Evolutionary conservation across 1,140 invertebrate species (phyloP), one percentile per base, ranked within the genome.

Genomic region (Teleopsis dalmanni): DNA sequence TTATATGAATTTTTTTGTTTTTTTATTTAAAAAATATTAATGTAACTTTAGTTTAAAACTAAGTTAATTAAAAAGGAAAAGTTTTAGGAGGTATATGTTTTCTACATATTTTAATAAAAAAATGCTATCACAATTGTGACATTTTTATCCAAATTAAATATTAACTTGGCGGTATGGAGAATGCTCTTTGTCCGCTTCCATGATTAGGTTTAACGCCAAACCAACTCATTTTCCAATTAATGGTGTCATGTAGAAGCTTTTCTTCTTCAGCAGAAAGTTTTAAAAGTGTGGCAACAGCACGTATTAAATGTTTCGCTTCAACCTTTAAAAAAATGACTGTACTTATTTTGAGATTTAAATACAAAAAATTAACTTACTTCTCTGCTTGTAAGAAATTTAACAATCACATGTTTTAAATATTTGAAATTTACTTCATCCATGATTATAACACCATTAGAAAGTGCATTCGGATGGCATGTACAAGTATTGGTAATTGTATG

Each of bases 401-500:
- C 82, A 44, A 95, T 81, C 49, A 95, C 91, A 72, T 95, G 90
- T 65, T 93, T 94, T 43, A 95, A 75, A 72, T 95, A 94, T 64
- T 87, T 83, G 61, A 68, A 67, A 53, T 65, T 68, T 13, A 68
- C 67, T 45, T 64, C 73, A 46, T 78, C 71, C 51, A 78, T 77
- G 56, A 77, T 75, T 5, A 78, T 78, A 50, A 21, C 57, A n/a
- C n/a, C n/a, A n/a, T n/a, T n/a, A n/a, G n/a, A n/a, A n/a, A n/a
- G n/a, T n/a, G n/a, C n/a, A 49, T 35, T 59, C 58, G 42, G 58
- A 56, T 11, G 53, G 38, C 38, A 52, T 53, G 27, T 11, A 42
- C 36, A 14, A 59, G 55, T 10, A 52, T 14, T 23, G 52, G 36
- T 21, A 16, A 52, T 27, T 10, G 44, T 16, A 21, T 14, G n/a